Evolutionary conservation across 2,888 invertebrate species (phyloP).

Genomic region (Esperia sulphurella): DNA sequence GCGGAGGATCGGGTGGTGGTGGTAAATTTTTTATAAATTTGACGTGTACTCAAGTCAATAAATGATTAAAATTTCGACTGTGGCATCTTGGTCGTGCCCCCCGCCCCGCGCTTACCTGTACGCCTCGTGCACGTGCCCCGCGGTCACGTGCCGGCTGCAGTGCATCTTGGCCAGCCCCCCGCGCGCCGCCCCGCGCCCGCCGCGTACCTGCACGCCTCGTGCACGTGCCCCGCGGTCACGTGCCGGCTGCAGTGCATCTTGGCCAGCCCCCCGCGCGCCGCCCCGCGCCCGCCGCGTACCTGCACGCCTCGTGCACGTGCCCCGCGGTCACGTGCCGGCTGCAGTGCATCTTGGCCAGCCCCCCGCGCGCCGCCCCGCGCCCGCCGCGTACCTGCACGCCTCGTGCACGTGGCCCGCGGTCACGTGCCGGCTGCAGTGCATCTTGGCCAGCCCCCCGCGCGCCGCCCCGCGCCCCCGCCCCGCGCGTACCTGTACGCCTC

Average conservation of each 20-base stretch:
- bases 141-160: neutral
- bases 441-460: conserved; percentile 97
- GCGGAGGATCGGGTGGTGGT: too few species aligned
- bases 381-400: conserved; percentile 63
- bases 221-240: conserved; percentile 92
- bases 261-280: conserved; percentile 97
- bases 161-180: too few species aligned
- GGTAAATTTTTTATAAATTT: too few species aligned
- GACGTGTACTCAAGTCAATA: too few species aligned
- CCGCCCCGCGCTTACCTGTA: too few species aligned
- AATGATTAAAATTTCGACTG: too few species aligned
- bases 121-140: neutral
- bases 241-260: conserved; percentile 96
- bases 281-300: conserved; percentile 82
- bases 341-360: conserved; percentile 97
- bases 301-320: conserved; percentile 89
- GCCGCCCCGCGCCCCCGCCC: too few species aligned
- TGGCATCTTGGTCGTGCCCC: too few species aligned
- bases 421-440: conserved; percentile 96
- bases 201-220: conserved; percentile 80
- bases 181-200: too few species aligned
- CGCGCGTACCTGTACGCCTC: conserved; percentile 79
- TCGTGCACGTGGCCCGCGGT: conserved; percentile 93
- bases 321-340: conserved; percentile 90
- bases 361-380: conserved; percentile 96